These are phyloP conservation scores for Drosophila virilis DNA, from an alignment of 1,140 invertebrate species.

Conservation along the genomic window DNA sequence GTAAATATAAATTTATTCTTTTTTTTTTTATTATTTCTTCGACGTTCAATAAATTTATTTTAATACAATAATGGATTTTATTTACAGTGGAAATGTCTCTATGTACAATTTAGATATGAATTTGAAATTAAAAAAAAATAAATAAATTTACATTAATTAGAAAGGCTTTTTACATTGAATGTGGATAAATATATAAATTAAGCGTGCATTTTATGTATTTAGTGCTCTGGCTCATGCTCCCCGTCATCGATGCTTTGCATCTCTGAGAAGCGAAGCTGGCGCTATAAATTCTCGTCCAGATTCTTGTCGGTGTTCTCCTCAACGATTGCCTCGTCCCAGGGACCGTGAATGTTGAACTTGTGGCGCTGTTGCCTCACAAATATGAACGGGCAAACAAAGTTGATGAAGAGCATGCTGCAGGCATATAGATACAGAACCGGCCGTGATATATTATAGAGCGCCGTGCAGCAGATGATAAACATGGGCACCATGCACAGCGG, in stretches of 20 bases:
- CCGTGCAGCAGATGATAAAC: constrained; percentile 60
- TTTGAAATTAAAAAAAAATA: constrained; percentile 2
- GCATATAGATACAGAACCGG: constrained; percentile 87
- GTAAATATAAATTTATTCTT: background rate
- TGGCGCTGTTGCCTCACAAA: constrained; percentile 92
- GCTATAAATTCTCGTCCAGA: constrained; percentile 78
- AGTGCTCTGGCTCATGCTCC: constrained; percentile 41
- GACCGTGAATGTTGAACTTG: constrained; percentile 97
- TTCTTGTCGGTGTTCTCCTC: constrained; percentile 85
- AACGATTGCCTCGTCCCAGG: constrained; percentile 96
- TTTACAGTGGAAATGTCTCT: constrained; percentile 22
- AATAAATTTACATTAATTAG: background rate
- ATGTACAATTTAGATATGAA: constrained; percentile 4
- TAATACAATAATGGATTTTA: constrained; percentile 8
- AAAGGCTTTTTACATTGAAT: constrained; percentile 7
- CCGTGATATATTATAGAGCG: constrained; percentile 86
- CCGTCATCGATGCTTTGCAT: constrained; percentile 60
- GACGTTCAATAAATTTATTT: too few species aligned
- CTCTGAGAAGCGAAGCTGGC: constrained; percentile 69
- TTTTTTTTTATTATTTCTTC: background rate
- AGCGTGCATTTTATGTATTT: background rate
- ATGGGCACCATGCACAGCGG: constrained; percentile 70
- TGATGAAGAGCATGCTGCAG: constrained; percentile 87
- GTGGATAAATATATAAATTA: constrained; percentile 12
- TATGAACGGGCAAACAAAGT: constrained; percentile 90